Conservation (phyloP, 2,113 vertebrate genomes). For the Scomber colias region DNA sequence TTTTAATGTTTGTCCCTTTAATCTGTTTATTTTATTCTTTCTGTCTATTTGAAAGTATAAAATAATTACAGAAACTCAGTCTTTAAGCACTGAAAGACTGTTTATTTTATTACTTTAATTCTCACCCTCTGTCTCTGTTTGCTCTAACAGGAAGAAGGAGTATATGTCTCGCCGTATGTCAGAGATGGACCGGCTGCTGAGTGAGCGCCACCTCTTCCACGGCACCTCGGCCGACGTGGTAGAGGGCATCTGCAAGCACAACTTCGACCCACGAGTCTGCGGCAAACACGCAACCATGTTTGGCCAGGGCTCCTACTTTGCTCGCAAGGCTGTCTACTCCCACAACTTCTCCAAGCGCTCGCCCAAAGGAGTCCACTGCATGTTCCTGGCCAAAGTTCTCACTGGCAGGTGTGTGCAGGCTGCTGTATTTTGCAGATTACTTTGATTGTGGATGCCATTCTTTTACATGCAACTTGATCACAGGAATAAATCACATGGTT, state of each 20-base stretch:
- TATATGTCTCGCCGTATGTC: constrained; percentile 95
- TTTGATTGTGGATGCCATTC: neutral
- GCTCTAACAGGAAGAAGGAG: constrained; percentile 94
- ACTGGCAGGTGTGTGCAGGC: constrained; percentile 86
- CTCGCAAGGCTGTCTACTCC: constrained; percentile 96
- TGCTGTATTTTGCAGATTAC: neutral
- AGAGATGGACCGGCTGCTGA: constrained; percentile 92
- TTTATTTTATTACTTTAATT: too few relatives aligned
- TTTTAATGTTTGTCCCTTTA: neutral
- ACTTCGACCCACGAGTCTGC: constrained; percentile 97
- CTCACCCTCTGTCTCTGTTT: neutral
- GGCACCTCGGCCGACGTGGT: constrained; percentile 97
- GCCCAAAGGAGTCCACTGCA: constrained; percentile 94
- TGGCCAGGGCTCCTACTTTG: constrained; percentile 98
- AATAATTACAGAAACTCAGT: too few relatives aligned
- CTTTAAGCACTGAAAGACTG: too few relatives aligned
- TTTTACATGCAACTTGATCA: neutral
- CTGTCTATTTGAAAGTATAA: neutral
- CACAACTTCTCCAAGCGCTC: constrained; percentile 98
- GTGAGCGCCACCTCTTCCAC: constrained; percentile 97
- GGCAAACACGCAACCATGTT: constrained; percentile 99
- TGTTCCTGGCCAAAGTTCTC: constrained; percentile 99
- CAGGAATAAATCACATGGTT: too few relatives aligned
- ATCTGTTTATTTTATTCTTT: neutral
- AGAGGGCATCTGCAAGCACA: constrained; percentile 99